A percentile compares a stretch with the other conserved stretches of the same genome.
Conservation (phyloP, 2,113 vertebrate genomes). For the Malurus cyaneus region DNA sequence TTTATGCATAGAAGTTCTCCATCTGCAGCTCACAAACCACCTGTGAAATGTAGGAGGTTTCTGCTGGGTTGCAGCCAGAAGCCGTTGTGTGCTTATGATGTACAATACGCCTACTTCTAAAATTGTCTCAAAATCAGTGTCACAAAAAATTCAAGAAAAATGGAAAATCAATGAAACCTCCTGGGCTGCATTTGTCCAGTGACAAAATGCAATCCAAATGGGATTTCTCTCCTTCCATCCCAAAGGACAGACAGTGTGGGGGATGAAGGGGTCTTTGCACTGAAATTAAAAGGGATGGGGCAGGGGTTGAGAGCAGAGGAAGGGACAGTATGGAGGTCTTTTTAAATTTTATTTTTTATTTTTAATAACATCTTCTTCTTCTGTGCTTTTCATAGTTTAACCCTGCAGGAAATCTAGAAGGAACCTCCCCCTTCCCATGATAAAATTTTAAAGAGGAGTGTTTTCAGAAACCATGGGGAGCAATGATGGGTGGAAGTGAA, state of each 20-base stretch:
- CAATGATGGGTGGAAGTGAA: constrained; percentile 35
- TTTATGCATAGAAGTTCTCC: neutral
- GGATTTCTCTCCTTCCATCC: neutral
- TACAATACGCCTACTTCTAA: neutral
- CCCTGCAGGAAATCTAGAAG: neutral
- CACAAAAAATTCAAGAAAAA: neutral
- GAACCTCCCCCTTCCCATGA: neutral
- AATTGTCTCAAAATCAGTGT: neutral
- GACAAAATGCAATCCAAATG: neutral
- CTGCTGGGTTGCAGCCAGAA: constrained; percentile 11
- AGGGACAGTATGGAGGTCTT: neutral
- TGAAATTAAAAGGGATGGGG: neutral
- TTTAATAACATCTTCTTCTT: neutral
- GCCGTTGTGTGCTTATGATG: neutral
- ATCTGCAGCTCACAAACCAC: constrained; percentile 46
- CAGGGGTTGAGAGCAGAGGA: neutral
- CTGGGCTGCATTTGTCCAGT: neutral
- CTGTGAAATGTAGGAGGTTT: constrained; percentile 41
- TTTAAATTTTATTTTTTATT: neutral
- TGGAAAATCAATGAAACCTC: neutral
- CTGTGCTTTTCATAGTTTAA: constrained; percentile 48
- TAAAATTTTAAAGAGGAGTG: constrained; percentile 74
- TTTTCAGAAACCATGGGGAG: constrained; percentile 52
- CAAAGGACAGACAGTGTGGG: neutral
- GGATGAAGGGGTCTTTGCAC: neutral